Conservation (phyloP, 2,888 invertebrate genomes). For the Anodontia alba region DNA sequence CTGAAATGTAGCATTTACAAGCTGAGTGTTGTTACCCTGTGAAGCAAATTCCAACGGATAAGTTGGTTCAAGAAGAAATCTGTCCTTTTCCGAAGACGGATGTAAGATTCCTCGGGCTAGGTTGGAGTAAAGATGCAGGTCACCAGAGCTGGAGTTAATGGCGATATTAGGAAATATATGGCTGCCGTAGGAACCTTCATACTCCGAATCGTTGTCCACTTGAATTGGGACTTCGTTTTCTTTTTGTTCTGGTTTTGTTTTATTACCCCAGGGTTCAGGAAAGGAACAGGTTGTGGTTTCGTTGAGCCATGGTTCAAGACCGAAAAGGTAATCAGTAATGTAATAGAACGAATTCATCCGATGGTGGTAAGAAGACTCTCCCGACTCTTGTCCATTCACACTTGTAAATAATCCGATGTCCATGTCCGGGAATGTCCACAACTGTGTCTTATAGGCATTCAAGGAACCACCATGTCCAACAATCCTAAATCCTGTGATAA, state of each 20-base stretch:
- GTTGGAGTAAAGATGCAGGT: neutral
- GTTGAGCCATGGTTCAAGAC: conserved; percentile 68
- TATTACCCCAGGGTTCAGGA: conserved; percentile 74
- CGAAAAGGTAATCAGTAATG: conserved; percentile 76
- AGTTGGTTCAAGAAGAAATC: neutral
- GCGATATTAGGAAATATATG: neutral
- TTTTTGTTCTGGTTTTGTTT: neutral
- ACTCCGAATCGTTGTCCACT: neutral
- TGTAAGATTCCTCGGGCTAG: neutral
- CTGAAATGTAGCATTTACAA: neutral
- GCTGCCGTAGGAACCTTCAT: neutral
- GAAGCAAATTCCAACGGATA: neutral
- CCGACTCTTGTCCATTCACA: conserved; percentile 77
- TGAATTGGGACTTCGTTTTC: neutral
- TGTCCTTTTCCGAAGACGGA: neutral
- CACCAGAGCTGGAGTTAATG: neutral
- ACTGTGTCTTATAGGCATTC: conserved; percentile 78
- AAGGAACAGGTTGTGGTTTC: conserved; percentile 72
- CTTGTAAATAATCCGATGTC: conserved; percentile 79
- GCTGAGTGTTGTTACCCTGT: neutral
- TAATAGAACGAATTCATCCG: conserved; percentile 25
- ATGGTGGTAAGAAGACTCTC: conserved; percentile 33
- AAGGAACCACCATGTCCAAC: conserved; percentile 83
- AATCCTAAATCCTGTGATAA: conserved; percentile 74
- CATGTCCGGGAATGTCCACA: conserved; percentile 81